Conservation (phyloP, 2,113 vertebrate species). For the Eulemur rufifrons region DNA sequence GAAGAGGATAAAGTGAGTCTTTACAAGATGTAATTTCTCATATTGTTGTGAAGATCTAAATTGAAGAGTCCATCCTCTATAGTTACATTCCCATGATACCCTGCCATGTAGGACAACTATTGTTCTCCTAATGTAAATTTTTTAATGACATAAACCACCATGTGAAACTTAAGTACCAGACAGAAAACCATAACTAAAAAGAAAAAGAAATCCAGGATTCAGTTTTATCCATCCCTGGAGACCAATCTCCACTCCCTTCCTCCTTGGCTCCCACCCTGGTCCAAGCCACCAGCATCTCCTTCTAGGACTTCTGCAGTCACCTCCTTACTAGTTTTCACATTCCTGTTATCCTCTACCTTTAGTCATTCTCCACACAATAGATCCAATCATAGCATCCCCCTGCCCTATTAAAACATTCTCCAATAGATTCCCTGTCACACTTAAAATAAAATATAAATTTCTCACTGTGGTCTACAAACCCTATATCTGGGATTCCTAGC, state of each 20-base stretch:
- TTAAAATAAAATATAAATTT: not conserved
- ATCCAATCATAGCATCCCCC: not conserved
- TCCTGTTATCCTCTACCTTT: not conserved
- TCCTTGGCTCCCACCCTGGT: accelerated
- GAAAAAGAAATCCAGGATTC: not conserved
- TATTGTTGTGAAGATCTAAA: not conserved
- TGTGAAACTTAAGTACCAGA: slow-evolving; percentile 26
- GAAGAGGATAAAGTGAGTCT: not conserved
- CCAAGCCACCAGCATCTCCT: not conserved
- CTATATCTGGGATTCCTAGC: not conserved
- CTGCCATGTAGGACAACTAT: slow-evolving; percentile 9
- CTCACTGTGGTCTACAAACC: not conserved
- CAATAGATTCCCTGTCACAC: not conserved
- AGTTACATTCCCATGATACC: not conserved
- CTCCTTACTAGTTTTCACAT: not conserved
- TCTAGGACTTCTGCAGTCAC: not conserved
- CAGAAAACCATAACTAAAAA: not conserved
- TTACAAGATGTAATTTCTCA: slow-evolving; percentile 25
- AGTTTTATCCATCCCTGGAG: not conserved
- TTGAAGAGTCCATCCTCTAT: slow-evolving; percentile 31
- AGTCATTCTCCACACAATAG: not conserved
- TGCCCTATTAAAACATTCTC: not conserved
- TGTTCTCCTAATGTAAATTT: slow-evolving; percentile 6
- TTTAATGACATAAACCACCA: slow-evolving; percentile 47
- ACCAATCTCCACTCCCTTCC: not conserved